Evolutionary conservation across 2,888 invertebrate species (phyloP).

Genomic region (Eupelmus urozonus): DNA sequence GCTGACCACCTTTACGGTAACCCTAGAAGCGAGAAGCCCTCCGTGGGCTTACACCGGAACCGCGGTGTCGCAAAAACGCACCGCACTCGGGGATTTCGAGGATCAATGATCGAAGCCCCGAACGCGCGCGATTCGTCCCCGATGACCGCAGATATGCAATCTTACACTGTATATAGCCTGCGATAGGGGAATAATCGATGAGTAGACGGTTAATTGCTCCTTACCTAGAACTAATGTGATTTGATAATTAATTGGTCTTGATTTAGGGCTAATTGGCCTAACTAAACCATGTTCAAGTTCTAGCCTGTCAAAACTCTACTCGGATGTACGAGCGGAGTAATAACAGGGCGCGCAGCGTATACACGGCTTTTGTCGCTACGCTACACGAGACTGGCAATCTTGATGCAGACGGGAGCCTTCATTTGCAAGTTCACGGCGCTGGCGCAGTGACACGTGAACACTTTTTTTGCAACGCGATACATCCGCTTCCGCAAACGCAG

Average conservation of each 20-base stretch:
- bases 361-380: no score
- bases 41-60: slow-evolving; percentile 63
- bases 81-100: slow-evolving; percentile 60
- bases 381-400: slow-evolving; percentile 16
- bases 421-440: slow-evolving; percentile 25
- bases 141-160: background rate
- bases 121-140: background rate
- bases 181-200: no score
- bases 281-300: no score
- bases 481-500: background rate
- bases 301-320: no score
- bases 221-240: no score
- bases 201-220: no score
- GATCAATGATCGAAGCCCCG: slow-evolving; percentile 61
- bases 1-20: slow-evolving; percentile 70
- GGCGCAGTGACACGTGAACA: slow-evolving; percentile 11
- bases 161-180: no score
- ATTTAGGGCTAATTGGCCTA: no score
- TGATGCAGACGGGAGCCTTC: slow-evolving; percentile 6
- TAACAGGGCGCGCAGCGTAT: no score
- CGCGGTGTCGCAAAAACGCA: slow-evolving; percentile 61
- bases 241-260: no score
- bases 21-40: slow-evolving; percentile 68
- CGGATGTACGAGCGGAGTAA: no score
- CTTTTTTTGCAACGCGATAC: background rate